Percentiles rank a stretch among this genome's conserved stretches.
phyloP scores from a whole-genome alignment of 2,113 vertebrate species.

The Epinephelus fuscoguttatus region DNA sequence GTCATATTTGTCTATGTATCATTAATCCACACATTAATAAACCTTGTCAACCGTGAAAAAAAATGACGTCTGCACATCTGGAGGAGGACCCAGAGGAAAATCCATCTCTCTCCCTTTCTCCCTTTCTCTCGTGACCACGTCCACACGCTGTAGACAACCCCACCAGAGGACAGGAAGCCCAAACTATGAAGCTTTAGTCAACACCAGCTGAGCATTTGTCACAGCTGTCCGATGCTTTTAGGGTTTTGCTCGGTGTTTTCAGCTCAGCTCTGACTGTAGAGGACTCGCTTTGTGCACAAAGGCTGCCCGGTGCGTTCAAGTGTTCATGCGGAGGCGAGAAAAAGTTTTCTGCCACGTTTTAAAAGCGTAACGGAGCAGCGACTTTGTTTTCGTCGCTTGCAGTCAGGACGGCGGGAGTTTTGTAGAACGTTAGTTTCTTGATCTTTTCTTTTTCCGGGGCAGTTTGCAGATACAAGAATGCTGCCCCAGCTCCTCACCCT shows the following conservation, averaged over 20 bases:
- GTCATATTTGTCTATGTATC: not conserved
- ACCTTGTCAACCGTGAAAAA: not conserved
- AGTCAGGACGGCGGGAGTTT: conserved; percentile 36
- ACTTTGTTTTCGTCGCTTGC: conserved; percentile 5
- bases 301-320: not conserved
- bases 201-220: conserved; percentile 34
- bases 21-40: not conserved
- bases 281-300: conserved; percentile 21
- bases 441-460: conserved; percentile 23
- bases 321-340: conserved; percentile 35
- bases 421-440: not conserved
- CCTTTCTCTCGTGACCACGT: conserved; percentile 63
- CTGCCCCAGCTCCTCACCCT: conserved; percentile 73
- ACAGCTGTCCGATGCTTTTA: conserved; percentile 11
- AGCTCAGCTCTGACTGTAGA: not conserved
- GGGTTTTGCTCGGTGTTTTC: not conserved
- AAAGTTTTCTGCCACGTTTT: conserved; percentile 41
- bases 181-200: conserved; percentile 44
- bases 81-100: conserved; percentile 75
- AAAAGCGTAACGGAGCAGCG: conserved; percentile 7
- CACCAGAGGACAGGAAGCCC: conserved; percentile 7
- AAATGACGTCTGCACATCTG: conserved; percentile 68
- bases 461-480: conserved; percentile 72
- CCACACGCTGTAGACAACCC: conserved; percentile 61
- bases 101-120: conserved; percentile 14